Conservation (phyloP, 2,113 vertebrate genomes). For the Scomber japonicus region DNA sequence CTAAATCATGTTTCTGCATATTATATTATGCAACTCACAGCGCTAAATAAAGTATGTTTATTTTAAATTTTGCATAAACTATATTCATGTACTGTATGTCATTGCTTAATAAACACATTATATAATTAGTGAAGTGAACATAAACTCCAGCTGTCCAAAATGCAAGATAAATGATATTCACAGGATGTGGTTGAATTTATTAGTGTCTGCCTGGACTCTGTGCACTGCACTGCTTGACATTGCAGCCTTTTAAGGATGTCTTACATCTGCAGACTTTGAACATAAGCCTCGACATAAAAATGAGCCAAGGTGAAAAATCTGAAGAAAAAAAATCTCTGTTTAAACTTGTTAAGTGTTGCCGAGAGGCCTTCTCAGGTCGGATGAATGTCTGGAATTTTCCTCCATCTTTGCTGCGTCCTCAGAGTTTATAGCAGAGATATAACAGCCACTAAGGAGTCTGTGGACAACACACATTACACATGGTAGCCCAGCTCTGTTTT, state of each 20-base stretch:
- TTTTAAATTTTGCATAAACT: neutral
- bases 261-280: neutral
- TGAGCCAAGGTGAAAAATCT: slow-evolving; percentile 24
- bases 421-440: neutral
- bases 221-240: too few relatives aligned
- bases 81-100: neutral
- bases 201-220: too few relatives aligned
- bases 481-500: neutral
- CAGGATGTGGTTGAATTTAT: neutral
- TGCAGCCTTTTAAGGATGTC: neutral
- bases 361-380: slow-evolving; percentile 21
- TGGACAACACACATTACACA: neutral
- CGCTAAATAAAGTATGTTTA: neutral
- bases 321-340: slow-evolving; percentile 31
- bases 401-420: neutral
- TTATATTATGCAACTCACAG: neutral
- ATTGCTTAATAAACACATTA: slow-evolving; percentile 20
- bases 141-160: neutral
- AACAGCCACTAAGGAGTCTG: neutral
- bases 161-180: neutral
- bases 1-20: neutral
- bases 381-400: slow-evolving; percentile 49
- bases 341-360: slow-evolving; percentile 41
- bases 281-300: slow-evolving; percentile 9
- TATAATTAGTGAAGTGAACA: slow-evolving; percentile 3